A percentile compares a stretch with the other conserved stretches of the same genome.
Evolutionary conservation across 2,888 invertebrate genomes (phyloP).

Genomic region (Ditylenchus weischeri): DNA sequence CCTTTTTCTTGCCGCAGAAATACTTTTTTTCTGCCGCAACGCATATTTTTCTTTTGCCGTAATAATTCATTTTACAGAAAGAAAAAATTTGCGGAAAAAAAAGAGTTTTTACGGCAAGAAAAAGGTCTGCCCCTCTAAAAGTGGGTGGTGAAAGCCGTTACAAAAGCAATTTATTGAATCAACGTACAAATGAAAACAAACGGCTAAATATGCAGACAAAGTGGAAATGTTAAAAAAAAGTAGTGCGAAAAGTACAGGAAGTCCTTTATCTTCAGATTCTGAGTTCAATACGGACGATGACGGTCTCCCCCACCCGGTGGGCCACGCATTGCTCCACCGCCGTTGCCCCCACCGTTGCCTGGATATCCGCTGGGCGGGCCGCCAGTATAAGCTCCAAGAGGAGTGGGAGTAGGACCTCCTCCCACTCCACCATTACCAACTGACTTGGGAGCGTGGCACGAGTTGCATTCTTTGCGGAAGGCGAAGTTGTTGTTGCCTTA

Average conservation of each 20-base stretch:
- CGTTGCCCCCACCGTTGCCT: conserved; percentile 2
- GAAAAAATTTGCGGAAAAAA: no score
- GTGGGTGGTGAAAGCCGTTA: background rate
- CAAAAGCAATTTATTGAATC: background rate
- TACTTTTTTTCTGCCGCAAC: no score
- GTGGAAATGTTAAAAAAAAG: conserved; percentile 4
- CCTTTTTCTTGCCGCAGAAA: no score
- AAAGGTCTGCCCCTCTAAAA: no score
- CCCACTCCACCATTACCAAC: conserved; percentile 21
- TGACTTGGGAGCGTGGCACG: conserved; percentile 35
- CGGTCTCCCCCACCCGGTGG: conserved; percentile 20
- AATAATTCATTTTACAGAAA: no score
- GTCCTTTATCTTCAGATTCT: background rate
- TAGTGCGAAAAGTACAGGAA: background rate
- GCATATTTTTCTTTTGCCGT: no score
- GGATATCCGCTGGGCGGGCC: conserved; percentile 23
- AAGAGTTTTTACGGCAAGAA: no score
- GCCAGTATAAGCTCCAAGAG: conserved; percentile 21
- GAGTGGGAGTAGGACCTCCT: conserved; percentile 4
- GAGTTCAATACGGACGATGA: conserved; percentile 29
- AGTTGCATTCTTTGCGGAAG: conserved; percentile 49
- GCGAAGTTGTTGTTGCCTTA: conserved; percentile 49
- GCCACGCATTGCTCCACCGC: conserved; percentile 13
- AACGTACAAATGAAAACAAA: background rate
- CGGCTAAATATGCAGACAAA: background rate